These are phyloP conservation scores for Pelusios castaneus DNA, from an alignment of 2,113 vertebrate genomes.

Conservation along the genomic window DNA sequence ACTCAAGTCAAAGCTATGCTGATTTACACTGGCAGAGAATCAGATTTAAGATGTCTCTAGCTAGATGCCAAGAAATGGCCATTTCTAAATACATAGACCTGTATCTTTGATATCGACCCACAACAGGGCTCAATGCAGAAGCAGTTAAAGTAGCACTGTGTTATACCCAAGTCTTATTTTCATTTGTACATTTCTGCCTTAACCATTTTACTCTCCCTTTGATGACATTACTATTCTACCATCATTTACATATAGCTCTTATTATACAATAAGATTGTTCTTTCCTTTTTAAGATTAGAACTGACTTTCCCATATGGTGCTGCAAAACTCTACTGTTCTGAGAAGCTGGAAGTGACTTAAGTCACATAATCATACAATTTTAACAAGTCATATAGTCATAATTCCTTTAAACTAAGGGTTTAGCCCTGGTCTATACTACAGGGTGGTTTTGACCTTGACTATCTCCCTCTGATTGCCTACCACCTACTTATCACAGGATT, in stretches of 20 bases:
- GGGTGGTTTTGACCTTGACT: too few relatives aligned
- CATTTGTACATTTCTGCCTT: background rate
- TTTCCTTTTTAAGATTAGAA: background rate
- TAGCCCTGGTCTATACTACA: too few relatives aligned
- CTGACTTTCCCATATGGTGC: background rate
- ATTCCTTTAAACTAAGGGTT: too few relatives aligned
- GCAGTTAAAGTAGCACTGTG: too few relatives aligned
- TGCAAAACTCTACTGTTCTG: too few relatives aligned
- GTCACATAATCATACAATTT: too few relatives aligned
- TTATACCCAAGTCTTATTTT: background rate
- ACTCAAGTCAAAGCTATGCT: background rate
- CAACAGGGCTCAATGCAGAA: too few relatives aligned
- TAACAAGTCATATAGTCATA: too few relatives aligned
- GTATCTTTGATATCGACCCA: background rate
- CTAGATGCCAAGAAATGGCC: background rate
- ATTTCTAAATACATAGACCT: background rate
- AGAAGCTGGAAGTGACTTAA: too few relatives aligned
- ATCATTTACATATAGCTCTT: background rate
- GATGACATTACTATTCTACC: background rate
- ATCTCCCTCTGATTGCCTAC: too few relatives aligned
- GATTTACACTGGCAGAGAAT: background rate
- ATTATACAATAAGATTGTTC: background rate
- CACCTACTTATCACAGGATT: too few relatives aligned
- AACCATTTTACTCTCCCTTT: background rate
- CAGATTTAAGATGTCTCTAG: background rate